Evolutionary conservation across 2,113 vertebrate species (phyloP), one percentile per base, ranked within the genome.

Genomic region (Gobiocypris rarus): DNA sequence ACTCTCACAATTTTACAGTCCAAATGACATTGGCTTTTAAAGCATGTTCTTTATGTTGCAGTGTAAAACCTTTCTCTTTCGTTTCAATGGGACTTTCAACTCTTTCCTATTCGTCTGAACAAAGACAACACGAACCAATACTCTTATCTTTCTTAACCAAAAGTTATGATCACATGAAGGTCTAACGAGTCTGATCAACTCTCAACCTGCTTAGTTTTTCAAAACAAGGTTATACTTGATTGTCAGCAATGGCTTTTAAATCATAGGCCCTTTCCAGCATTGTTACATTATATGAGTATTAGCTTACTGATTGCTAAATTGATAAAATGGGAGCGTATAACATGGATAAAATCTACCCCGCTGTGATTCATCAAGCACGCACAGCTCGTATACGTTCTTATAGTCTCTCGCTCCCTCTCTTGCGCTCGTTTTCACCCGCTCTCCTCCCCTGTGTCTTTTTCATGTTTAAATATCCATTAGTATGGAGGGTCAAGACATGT

Each of bases 301-400:
- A 63, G 82, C 56, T 63, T 73, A 50, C 59, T 75, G 74, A 74
- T 74, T 83, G 71, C 71, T 50, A 61, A 22, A 80, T 9, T 58
- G 65, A 85, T 88, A 79, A 89, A 87, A 87, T 71, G 75, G 83
- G 15, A 76, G 63, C 14, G 26, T 73, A 65, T 74, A 86, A 79
- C 84, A 45, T 61, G 67, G 34, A 48, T 79, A 75, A 84, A 75
- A 83, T 73, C 75, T 15, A 26, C 5, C 81, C 88, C 83, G 80
- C 67, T 86, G 86, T 59, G 73, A 85, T 79, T 87, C 61, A 74
- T 59, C 45, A 81, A 65, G 50, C 84, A 38, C 70, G 52, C 61
- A 22, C 22, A 70, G 50, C 52, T 84, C 50, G n/a, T 31, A 45
- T 52, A 69, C 50, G 54, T 28, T 56, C 48, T 78, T 24, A 78